Base-by-base conservation (phyloP, 2,888 invertebrate genomes). In the Meteorus colon region DNA sequence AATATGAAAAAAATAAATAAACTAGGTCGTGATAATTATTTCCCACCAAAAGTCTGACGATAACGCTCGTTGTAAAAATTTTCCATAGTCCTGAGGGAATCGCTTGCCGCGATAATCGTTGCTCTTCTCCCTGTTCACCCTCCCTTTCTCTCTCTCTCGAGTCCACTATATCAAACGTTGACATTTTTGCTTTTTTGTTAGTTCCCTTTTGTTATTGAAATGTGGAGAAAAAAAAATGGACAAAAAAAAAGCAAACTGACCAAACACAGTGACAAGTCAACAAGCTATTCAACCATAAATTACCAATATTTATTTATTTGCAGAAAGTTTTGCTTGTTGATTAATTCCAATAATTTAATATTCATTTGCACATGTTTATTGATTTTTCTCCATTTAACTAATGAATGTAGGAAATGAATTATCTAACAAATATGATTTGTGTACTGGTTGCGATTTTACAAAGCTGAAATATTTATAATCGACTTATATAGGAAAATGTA, bases 1-100 rank as follows among this genome's bases (percentile, higher is more conserved):
- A 73, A 72, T 6, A 55, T 34, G 14, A 60, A 2, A 45, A 66
- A 45, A 29, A 72, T 55, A 63, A 67, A 55, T 45, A 75, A 73
- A 75, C 24, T 77, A 51, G 77, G 75, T 75, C 74, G 67, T 27
- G 73, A 79, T 73, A 71, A 77, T 74, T 73, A 75, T 68, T 75
- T 75, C 45, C 34, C 55, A 55, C 59, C 59, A 72, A 29, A 45
- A 68, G 31, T 27, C 41, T n/a, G 70, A 65, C 37, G 60, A 60
- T 68, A 69, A 75, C 31, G 41, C 37, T 31, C 60, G 55, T 51
- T 24, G 48, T 69, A 74, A 45, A 55, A 78, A 59, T 69, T 65
- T 65, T 37, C 65, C n/a, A 69, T 31, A 2, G 29, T 34, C 41
- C 65, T 41, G 37, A 65, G 65, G 41, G 41, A 37, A 65, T 65